These are phyloP conservation scores for Lepidurus couesii DNA, from an alignment of 1,140 invertebrate species.

Conservation along the genomic window DNA sequence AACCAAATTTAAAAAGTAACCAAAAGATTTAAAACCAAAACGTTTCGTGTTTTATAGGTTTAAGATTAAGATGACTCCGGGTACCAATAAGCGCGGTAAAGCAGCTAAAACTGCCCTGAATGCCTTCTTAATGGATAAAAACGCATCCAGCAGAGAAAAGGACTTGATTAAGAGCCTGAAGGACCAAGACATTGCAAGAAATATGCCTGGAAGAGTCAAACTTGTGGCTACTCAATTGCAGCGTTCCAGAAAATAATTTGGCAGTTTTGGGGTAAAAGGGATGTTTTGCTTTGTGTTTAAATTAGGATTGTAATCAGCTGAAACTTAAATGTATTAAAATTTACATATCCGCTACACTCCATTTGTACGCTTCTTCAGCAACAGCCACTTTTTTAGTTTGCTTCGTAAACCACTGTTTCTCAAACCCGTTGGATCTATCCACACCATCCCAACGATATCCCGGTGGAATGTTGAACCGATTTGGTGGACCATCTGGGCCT, in stretches of 20 bases:
- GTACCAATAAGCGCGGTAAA: conserved; percentile 91
- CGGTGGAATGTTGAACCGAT: conserved; percentile 84
- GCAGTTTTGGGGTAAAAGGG: not conserved
- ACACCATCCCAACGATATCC: conserved; percentile 98
- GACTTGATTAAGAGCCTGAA: conserved; percentile 89
- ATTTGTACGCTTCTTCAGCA: conserved; percentile 84
- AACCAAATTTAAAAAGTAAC: not conserved
- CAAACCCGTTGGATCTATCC: conserved; percentile 94
- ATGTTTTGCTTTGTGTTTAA: not conserved
- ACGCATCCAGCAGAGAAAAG: conserved; percentile 70
- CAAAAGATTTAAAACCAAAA: conserved; percentile 28
- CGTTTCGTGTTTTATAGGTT: conserved; percentile 53
- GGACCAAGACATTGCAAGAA: conserved; percentile 84
- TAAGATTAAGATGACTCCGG: conserved; percentile 91
- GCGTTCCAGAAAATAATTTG: conserved; percentile 39
- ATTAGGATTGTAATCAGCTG: not conserved
- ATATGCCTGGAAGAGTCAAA: conserved; percentile 98
- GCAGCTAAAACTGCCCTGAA: conserved; percentile 84
- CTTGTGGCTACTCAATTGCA: conserved; percentile 50
- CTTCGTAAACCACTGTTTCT: conserved; percentile 78
- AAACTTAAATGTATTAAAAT: conserved; percentile 25
- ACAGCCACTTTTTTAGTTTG: conserved; percentile 68
- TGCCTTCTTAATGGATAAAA: conserved; percentile 81
- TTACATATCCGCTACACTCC: conserved; percentile 93
- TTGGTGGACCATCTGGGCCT: conserved; percentile 72